Percentiles rank a stretch among this genome's conserved stretches.
Evolutionary conservation across 2,888 invertebrate genomes (phyloP).

Genomic region (Andrena minutula): DNA sequence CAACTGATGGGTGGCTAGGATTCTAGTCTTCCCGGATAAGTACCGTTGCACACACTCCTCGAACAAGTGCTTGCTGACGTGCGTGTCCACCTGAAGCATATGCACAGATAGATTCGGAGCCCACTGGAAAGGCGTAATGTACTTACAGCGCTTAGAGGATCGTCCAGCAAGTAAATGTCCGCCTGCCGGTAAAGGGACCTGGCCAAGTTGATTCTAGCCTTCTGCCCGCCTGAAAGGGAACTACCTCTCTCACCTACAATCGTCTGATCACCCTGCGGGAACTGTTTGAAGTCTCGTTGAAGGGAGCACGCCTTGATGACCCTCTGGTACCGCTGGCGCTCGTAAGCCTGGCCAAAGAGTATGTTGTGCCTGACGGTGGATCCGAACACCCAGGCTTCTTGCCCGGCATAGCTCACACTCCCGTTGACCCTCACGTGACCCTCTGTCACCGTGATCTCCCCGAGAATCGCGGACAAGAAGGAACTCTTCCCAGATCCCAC

Average conservation of each 20-base stretch:
- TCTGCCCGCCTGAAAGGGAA: slow-evolving; percentile 90
- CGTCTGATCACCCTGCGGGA: slow-evolving; percentile 89
- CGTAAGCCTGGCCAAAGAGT: slow-evolving; percentile 90
- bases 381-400: slow-evolving; percentile 94
- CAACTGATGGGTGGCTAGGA: slow-evolving; percentile 92
- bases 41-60: slow-evolving; percentile 90
- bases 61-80: slow-evolving; percentile 91
- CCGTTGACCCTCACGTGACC: slow-evolving; percentile 90
- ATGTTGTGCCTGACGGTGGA: slow-evolving; percentile 94
- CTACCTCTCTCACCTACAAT: slow-evolving; percentile 91
- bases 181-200: slow-evolving; percentile 92
- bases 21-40: slow-evolving; percentile 89
- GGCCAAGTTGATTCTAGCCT: slow-evolving; percentile 92
- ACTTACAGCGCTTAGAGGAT: slow-evolving; percentile 91
- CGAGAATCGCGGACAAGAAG: slow-evolving; percentile 89
- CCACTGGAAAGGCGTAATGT: neutral
- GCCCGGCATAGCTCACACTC: slow-evolving; percentile 90
- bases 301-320: slow-evolving; percentile 84
- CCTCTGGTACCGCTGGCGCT: slow-evolving; percentile 87
- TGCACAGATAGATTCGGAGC: neutral
- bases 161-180: slow-evolving; percentile 93
- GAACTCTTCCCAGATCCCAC: slow-evolving; percentile 92
- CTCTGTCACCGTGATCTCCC: slow-evolving; percentile 88
- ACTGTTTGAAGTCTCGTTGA: slow-evolving; percentile 86
- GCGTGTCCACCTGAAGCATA: slow-evolving; percentile 87